phyloP scores from a whole-genome alignment of 2,888 invertebrate species.

The Drosophila subquinaria region DNA sequence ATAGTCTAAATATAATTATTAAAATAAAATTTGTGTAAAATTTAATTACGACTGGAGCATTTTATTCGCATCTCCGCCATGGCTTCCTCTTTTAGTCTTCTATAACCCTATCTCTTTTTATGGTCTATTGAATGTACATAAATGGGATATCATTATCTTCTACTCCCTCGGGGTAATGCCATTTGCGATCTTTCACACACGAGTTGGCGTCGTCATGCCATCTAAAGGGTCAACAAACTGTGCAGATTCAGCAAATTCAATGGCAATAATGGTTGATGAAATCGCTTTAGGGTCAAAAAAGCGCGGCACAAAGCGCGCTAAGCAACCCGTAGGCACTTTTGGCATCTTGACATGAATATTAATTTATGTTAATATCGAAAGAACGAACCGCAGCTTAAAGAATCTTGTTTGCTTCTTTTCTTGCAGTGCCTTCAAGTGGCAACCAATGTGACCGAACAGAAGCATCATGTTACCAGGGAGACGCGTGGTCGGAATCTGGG shows the following conservation, averaged over 20 bases:
- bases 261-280: conserved; percentile 30
- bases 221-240: conserved; percentile 71
- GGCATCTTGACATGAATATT: conserved; percentile 68
- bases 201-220: conserved; percentile 37
- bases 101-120: conserved; percentile 6
- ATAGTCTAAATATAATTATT: no score
- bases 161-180: conserved; percentile 41
- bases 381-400: conserved; percentile 22
- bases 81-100: neutral
- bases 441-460: conserved; percentile 98
- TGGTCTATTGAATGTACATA: conserved; percentile 9
- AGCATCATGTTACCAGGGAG: conserved; percentile 96
- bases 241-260: conserved; percentile 39
- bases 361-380: conserved; percentile 70
- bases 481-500: conserved; percentile 97
- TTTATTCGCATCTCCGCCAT: neutral
- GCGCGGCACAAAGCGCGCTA: conserved; percentile 14
- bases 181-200: conserved; percentile 59
- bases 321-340: conserved; percentile 22
- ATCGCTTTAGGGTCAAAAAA: conserved; percentile 72
- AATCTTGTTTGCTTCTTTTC: conserved; percentile 16
- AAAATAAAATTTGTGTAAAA: neutral
- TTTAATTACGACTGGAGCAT: neutral
- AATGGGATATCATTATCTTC: conserved; percentile 45
- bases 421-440: conserved; percentile 92